Conservation (phyloP, 2,113 vertebrate species). For the Alosa alosa region DNA sequence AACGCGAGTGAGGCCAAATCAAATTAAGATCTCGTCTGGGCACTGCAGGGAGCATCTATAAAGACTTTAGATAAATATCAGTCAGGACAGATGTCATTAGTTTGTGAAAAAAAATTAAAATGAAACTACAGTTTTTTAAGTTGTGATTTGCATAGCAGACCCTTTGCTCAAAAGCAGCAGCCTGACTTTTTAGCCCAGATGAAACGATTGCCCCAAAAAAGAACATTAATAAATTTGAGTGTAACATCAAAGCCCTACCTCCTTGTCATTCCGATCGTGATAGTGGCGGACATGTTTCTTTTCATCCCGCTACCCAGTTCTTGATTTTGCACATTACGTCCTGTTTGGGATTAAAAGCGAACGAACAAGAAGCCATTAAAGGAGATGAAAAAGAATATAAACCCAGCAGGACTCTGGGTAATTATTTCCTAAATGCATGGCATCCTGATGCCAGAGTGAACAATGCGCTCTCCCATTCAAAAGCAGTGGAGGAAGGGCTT, state of each 20-base stretch:
- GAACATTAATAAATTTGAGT: slow-evolving; percentile 58
- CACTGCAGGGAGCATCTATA: slow-evolving; percentile 58
- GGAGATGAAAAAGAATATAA: slow-evolving; percentile 77
- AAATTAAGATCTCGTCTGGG: slow-evolving; percentile 59
- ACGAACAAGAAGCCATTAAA: slow-evolving; percentile 83
- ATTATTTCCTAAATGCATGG: slow-evolving; percentile 80
- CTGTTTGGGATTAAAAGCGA: slow-evolving; percentile 80
- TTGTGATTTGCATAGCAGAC: slow-evolving; percentile 59
- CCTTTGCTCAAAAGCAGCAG: slow-evolving; percentile 46
- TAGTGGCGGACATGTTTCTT: slow-evolving; percentile 90
- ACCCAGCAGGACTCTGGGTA: slow-evolving; percentile 78
- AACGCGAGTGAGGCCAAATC: slow-evolving; percentile 54
- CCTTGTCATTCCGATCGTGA: slow-evolving; percentile 92
- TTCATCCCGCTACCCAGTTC: slow-evolving; percentile 89
- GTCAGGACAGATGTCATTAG: slow-evolving; percentile 67
- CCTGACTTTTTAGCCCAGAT: slow-evolving; percentile 59
- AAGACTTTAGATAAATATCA: slow-evolving; percentile 64
- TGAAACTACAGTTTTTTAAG: slow-evolving; percentile 55
- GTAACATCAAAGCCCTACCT: slow-evolving; percentile 79
- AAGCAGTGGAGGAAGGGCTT: slow-evolving; percentile 60
- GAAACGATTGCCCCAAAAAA: slow-evolving; percentile 53
- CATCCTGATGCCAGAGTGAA: slow-evolving; percentile 71
- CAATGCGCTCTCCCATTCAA: slow-evolving; percentile 66
- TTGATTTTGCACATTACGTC: slow-evolving; percentile 97
- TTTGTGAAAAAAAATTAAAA: slow-evolving; percentile 49